Evolutionary conservation across 2,888 invertebrate species (phyloP), one percentile per base, ranked within the genome.

Genomic region (Notocelia uddmanniana): DNA sequence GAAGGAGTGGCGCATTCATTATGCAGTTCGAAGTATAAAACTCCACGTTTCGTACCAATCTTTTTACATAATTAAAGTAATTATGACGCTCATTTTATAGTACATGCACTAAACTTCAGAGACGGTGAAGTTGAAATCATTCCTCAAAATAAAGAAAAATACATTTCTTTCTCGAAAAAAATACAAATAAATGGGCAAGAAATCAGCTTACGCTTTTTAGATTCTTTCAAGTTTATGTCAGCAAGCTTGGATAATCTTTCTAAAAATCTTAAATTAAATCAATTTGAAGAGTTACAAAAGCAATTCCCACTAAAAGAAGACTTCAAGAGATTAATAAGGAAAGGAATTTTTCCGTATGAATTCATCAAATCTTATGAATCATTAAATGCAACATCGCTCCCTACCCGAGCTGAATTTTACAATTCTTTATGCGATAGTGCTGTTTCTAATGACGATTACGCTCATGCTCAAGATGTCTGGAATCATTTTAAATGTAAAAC

Each of bases 261-360:
- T 8, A 58, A 62, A 41, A 69, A 59, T 19, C 23, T 74, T 37
- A 26, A 50, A 8, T 5, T 0, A 31, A 15, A 34, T 8, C 26
- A 73, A 23, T 73, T 73, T 15, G 55, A 37, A 48, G 21, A 57
- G 19, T 10, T 69, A 21, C 19, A 45, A 19, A 23, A 55, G 21
- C 9, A 23, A 31, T 45, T 18, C 37, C 21, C 23, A 5, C 13
- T 0, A 0, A 15, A 55, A 10, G 50, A 62, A 9, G 41, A 69
- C 11, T 10, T 52, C 21, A 13, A 60, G 26, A 34, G 69, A 5
- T 23, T 74, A 34, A 62, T 15, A 15, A 31, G 57, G 0, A 74
- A 74, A 58, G 69, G 73, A 1, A 26, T 73, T 10, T 73, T 62
- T 31, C 75, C 75, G 5, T 75, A 75, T 48, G 72, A 72, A 1